Evolutionary conservation across 1,140 invertebrate genomes (phyloP).

Genomic region (Propsilocerus akamusi): DNA sequence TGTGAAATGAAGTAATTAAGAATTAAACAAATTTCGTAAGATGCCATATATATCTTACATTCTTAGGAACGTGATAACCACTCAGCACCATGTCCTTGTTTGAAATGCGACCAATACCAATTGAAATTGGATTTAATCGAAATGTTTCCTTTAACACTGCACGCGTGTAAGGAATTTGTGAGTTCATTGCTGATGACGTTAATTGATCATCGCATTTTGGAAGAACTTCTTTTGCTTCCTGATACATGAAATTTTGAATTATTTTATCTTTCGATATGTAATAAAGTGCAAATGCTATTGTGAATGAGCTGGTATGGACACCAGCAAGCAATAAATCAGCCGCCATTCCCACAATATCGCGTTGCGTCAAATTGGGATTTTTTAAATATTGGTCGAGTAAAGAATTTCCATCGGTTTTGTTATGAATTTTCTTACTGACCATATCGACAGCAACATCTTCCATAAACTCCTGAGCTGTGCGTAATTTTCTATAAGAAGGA

Average conservation of each 20-base stretch:
- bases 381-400: constrained; percentile 46
- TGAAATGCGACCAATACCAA: constrained; percentile 61
- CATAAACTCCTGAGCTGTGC: constrained; percentile 47
- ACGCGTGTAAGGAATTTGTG: constrained; percentile 49
- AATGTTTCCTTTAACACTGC: constrained; percentile 71
- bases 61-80: constrained; percentile 68
- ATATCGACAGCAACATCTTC: constrained; percentile 53
- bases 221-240: constrained; percentile 40
- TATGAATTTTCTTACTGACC: constrained; percentile 19
- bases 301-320: constrained; percentile 73
- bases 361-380: constrained; percentile 43
- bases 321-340: constrained; percentile 71
- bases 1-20: constrained; percentile 26
- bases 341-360: constrained; percentile 62
- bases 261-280: constrained; percentile 51
- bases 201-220: constrained; percentile 28
- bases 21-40: neutral
- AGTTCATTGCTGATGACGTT: constrained; percentile 33
- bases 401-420: constrained; percentile 15
- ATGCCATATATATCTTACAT: constrained; percentile 34
- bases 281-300: constrained; percentile 60
- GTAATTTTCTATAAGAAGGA: constrained; percentile 48
- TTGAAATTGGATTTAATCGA: constrained; percentile 61
- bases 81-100: constrained; percentile 56
- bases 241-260: constrained; percentile 51